Evolutionary conservation across 1,140 invertebrate species (phyloP), one percentile per base, ranked within the genome.

Genomic region (Phocides pigmalion): DNA sequence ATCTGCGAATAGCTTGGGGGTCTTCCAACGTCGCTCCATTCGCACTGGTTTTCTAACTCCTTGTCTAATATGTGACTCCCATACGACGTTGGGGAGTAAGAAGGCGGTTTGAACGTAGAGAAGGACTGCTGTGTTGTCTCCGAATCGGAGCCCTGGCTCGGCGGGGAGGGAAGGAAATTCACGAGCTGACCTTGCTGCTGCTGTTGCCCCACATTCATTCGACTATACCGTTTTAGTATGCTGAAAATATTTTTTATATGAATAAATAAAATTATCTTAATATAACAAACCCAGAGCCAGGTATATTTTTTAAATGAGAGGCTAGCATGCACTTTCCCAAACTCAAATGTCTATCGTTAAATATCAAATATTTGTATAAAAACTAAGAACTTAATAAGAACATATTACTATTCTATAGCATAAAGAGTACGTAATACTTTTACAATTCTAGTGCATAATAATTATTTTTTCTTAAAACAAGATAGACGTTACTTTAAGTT

Each of bases 171-270:
- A 0, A 95, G 85, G 69, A 95, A 95, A 73, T 94, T 94, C 15
- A 95, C 94, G 59, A 95, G 82, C 70, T 95, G 95, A 19, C 92
- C 93, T 71, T 84, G 79, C 37, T 77, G 68, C 19, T 76, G 70
- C 11, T 89, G 91, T 15, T 82, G 82, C 9, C 75, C 78, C 16
- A 92, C 84, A 68, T 93, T 93, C 72, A 95, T 94, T 56, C 95
- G 93, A 72, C 95, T 95, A 82, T 95, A 95, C 62, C 95, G 92
- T 76, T 94, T 93, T 19, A 96, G 84, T 41, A 95, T 86, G 59
- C 91, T 92, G 82, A 49, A 82, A 54, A 28, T 42, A 19, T 42
- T n/a, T n/a, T n/a, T n/a, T 42, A 19, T 14, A 25, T 8, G 14
- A 14, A 37, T 56, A 15, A 50, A 58, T 54, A 41, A 63, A 20